A percentile compares a stretch with the other conserved stretches of the same genome.
These are phyloP conservation scores for Drosophila bocqueti DNA, from an alignment of 1,140 invertebrate species.

Conservation along the genomic window DNA sequence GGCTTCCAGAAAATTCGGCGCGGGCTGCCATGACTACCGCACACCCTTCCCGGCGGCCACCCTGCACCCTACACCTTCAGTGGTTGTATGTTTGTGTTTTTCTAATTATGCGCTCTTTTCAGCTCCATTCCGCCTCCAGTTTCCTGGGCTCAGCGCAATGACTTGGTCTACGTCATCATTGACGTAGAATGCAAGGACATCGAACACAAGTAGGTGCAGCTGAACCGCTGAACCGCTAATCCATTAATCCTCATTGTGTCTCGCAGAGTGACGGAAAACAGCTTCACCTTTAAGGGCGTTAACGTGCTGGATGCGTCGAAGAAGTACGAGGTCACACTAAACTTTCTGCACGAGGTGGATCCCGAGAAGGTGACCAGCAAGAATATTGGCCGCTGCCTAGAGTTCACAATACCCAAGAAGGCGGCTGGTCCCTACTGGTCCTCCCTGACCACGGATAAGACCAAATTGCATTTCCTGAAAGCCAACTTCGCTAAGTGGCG, in stretches of 20 bases:
- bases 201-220: constrained; percentile 88
- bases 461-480: constrained; percentile 98
- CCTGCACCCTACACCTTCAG: background rate
- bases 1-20: constrained; percentile 26
- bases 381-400: constrained; percentile 91
- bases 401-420: constrained; percentile 89
- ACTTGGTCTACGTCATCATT: constrained; percentile 93
- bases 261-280: constrained; percentile 90
- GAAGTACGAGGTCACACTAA: constrained; percentile 93
- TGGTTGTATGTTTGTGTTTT: constrained; percentile 31
- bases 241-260: background rate
- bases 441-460: constrained; percentile 93
- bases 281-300: constrained; percentile 93
- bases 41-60: background rate
- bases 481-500: constrained; percentile 99
- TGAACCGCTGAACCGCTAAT: background rate
- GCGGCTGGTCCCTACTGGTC: constrained; percentile 92
- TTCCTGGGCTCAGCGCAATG: constrained; percentile 95
- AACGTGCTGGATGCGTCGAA: constrained; percentile 93
- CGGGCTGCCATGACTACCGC: constrained; percentile 52
- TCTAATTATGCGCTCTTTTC: constrained; percentile 37
- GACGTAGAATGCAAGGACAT: constrained; percentile 96
- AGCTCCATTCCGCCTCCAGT: constrained; percentile 91
- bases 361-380: constrained; percentile 90
- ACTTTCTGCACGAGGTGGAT: constrained; percentile 93